Evolutionary conservation across 2,797 vertebrate species (phyloP), one percentile per base, ranked within the genome.

Genomic region (Chelon auratus): DNA sequence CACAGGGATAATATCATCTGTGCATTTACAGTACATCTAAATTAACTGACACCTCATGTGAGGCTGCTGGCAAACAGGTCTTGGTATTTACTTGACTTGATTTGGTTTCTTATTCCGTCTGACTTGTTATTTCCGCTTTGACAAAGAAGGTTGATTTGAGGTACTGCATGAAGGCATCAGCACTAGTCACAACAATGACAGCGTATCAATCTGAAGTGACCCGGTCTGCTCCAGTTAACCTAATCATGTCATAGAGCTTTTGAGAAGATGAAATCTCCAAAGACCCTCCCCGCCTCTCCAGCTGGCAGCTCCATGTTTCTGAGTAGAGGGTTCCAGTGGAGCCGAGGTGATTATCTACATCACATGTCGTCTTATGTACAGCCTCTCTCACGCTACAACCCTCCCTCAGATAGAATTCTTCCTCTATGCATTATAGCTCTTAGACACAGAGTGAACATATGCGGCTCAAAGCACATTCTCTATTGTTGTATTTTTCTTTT

Each of bases 231-330:
- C 56, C 13, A 48, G 77, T 84, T 72, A 80, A 85, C 75, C 83
- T 83, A 66, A 78, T 86, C 56, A 84, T 84, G 54, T 72, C 52
- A 84, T 71, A 53, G 70, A 82, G 90, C 85, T 89, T 88, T 87
- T 79, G 74, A 87, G 74, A 88, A 84, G 78, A 91, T 86, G 84
- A 88, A 86, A 87, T 87, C 76, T 77, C 67, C 65, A 87, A 83
- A 80, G 78, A 84, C 47, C 68, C 67, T 62, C 62, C 36, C 30
- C 30, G 30, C 67, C 77, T 70, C 30, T 83, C 80, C 90, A 90
- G 87, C 88, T 89, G 90, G 75, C 73, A 87, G 78, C 82, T 77
- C 72, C 62, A 53, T 69, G 62, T 85, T 83, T 82, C 84, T 86
- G 70, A 71, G 83, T 76, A 78, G 73, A 81, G 75, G 75, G 82